Percentiles rank a stretch among this genome's conserved stretches.
Conservation (phyloP, 2,113 vertebrate genomes). For the Numenius arquata region DNA sequence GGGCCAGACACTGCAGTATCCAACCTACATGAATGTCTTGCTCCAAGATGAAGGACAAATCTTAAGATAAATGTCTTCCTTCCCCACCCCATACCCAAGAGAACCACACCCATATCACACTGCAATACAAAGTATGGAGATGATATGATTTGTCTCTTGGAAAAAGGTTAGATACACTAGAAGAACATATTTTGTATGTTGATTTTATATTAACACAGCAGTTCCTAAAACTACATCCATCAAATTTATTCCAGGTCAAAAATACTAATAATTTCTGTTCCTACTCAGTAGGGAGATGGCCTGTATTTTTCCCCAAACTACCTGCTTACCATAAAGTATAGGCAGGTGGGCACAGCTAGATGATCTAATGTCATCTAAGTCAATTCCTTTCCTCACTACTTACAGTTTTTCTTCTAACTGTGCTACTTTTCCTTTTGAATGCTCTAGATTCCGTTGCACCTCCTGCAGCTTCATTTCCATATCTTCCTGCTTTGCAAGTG, state of each 20-base stretch:
- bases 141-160: background rate
- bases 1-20: background rate
- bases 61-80: rapidly evolving
- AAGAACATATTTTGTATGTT: background rate
- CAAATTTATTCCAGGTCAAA: background rate
- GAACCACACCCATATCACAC: background rate
- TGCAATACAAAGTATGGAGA: background rate
- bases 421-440: slow-evolving; percentile 65
- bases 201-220: background rate
- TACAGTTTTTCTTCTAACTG: slow-evolving; percentile 75
- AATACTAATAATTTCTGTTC: background rate
- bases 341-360: background rate
- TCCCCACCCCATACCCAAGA: background rate
- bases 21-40: background rate
- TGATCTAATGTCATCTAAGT: background rate
- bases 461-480: slow-evolving; percentile 67
- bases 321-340: rapidly evolving
- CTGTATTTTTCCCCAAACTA: background rate
- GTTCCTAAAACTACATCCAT: background rate
- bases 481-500: slow-evolving; percentile 66
- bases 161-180: background rate
- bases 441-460: slow-evolving; percentile 57
- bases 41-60: background rate
- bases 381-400: slow-evolving; percentile 24
- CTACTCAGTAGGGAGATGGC: background rate